A percentile compares a stretch with the other conserved stretches of the same genome.
These are phyloP conservation scores for Stercorarius parasiticus DNA, from an alignment of 2,113 vertebrate genomes.

Conservation along the genomic window DNA sequence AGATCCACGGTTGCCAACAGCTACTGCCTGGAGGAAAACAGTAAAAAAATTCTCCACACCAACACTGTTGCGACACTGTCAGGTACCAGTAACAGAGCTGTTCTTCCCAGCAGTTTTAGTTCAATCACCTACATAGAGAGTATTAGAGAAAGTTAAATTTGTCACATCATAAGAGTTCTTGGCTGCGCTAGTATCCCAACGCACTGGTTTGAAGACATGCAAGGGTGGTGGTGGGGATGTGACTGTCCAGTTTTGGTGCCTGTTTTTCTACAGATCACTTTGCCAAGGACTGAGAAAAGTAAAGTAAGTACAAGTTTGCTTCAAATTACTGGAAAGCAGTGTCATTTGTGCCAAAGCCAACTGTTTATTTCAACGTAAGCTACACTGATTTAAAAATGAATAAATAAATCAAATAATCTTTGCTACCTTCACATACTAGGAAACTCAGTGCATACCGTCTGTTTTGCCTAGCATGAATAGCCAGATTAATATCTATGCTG, in stretches of 20 bases:
- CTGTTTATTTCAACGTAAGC: background rate
- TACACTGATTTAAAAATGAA: background rate
- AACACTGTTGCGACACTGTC: background rate
- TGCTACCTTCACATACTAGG: background rate
- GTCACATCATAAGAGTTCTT: background rate
- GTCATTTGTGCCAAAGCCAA: background rate
- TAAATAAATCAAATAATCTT: background rate
- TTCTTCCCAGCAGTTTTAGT: background rate
- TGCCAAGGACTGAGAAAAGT: background rate
- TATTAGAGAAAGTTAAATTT: background rate
- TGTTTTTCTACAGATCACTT: background rate
- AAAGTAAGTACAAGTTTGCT: background rate
- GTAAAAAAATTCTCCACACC: background rate
- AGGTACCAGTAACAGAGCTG: background rate
- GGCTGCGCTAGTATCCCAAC: background rate
- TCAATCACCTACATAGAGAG: accelerated
- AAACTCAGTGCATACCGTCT: background rate
- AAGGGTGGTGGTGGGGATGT: accelerated
- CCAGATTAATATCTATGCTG: background rate
- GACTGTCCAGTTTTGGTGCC: background rate
- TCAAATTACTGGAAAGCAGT: background rate
- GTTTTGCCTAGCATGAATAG: background rate
- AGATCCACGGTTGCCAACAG: background rate
- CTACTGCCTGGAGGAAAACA: background rate
- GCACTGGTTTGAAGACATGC: background rate